Base-by-base conservation (phyloP, 2,888 invertebrate genomes). In the Rhamphomyia laevipes region DNA sequence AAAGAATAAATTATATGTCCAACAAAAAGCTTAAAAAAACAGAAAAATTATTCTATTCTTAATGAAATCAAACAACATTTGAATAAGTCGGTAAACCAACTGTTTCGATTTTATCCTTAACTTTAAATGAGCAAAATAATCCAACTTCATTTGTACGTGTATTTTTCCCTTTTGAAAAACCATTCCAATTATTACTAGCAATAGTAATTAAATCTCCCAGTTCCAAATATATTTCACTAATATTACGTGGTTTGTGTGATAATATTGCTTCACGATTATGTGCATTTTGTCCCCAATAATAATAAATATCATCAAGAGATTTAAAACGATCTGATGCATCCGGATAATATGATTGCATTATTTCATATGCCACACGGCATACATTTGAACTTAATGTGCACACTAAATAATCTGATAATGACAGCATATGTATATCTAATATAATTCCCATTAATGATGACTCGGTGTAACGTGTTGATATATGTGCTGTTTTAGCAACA, bases 371-470 rank as follows among this genome's bases (percentile, higher is more conserved):
- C 33, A 96, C 85, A n/a, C 97, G 83, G 58, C 97, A 99, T 17
- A 93, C 94, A 81, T 97, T 97, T 49, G 96, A 97, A 50, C 96
- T 96, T 69, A 99, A 97, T 0, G 99, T 99, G 73, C 97, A 97
- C 13, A 99, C 97, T 52, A 99, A 74, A 72, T 83, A 89, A 70
- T 97, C 93, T 61, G 86, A 85, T 63, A 82, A 76, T 1, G 96
- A 84, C 40, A 99, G 74, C 73, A 96, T 78, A 66, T 93, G 86
- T 55, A 99, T 86, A 65, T 99, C 97, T 13, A 90, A 77, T 47
- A 99, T 85, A 52, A 99, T 87, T 2, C 97, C 97, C 57, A 86
- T 81, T 27, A 99, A 74, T 0, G 96, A 94, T 11, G 82, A 80
- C 62, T 92, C 91, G 1, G 90, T 85, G 69, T 97, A 99, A 37